phyloP scores from a whole-genome alignment of 2,888 invertebrate genomes.

The Megaustenia siamemsis region DNA sequence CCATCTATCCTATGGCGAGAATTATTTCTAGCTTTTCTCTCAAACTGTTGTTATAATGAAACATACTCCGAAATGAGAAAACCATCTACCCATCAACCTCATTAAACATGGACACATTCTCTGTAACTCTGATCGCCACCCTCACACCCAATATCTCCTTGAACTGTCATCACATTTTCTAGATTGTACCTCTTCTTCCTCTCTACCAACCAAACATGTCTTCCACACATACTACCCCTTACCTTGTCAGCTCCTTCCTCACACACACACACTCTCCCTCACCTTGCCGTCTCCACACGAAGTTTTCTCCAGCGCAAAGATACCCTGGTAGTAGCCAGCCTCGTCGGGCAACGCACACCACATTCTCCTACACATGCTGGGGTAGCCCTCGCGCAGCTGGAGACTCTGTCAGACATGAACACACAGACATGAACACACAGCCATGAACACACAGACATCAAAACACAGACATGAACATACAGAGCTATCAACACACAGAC shows the following conservation, averaged over 20 bases:
- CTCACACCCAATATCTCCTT: neutral
- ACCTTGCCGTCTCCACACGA: slow-evolving; percentile 59
- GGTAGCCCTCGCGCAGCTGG: slow-evolving; percentile 49
- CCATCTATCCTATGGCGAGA: no score
- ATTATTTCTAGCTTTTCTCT: no score
- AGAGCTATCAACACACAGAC: no score
- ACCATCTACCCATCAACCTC: no score
- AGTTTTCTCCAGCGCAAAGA: slow-evolving; percentile 59
- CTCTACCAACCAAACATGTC: neutral
- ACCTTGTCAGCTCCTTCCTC: neutral
- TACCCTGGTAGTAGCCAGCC: slow-evolving; percentile 51
- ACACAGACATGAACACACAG: neutral
- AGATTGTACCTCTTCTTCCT: no score
- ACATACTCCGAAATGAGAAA: no score
- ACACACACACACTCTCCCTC: neutral
- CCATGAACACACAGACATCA: no score
- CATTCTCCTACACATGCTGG: slow-evolving; percentile 58
- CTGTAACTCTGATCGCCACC: neutral
- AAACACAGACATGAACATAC: no score
- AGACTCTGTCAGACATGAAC: slow-evolving; percentile 45
- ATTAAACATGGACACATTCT: no score
- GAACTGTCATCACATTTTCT: neutral
- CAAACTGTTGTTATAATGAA: no score
- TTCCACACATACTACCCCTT: neutral
- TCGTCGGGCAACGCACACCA: slow-evolving; percentile 56